Base-by-base conservation (phyloP, 2,888 invertebrate genomes). In the Gerosis bhagava region DNA sequence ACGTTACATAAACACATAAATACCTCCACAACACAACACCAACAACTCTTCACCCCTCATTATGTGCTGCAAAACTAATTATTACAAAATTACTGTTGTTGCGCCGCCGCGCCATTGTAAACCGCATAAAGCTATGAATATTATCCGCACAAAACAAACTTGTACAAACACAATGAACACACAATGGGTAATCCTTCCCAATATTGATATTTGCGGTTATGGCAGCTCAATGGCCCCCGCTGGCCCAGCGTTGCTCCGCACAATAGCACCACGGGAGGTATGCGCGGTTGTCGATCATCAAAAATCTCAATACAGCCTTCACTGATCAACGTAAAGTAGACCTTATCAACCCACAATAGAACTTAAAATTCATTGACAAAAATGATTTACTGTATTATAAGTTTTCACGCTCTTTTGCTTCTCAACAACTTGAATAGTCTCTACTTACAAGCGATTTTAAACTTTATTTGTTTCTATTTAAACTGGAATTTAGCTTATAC, bases 141-240 rank as follows among this genome's bases (percentile, higher is more conserved):
- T 26, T 36, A 36, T 36, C 21, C n/a, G n/a, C n/a, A 22, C 28
- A 12, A 44, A 28, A 44, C 28, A 43, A 34, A 28, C 44, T 26
- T 26, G 25, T 35, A 35, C 43, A 35, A 36, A 36, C 44, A 44
- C 44, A 44, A 44, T 44, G 29, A 22, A 8, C 16, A 10, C 44
- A 44, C 44, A 44, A 44, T 44, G 44, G 28, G 22, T 43, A 43
- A 43, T 43, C 44, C 35, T 43, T 34, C 25, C 43, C 29, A 44
- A 44, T 44, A 44, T 44, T 44, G 44, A 44, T 44, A 44, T 44
- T 44, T 36, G 40, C 36, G 29, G 44, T 44, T 44, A 43, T 43
- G 28, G 44, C 36, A 36, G 28, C 29, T 35, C 28, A 39, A 43
- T 43, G 17, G 28, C 35, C 13, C 3, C 26, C 35, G 36, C 35